Percentiles rank a stretch among this genome's conserved stretches.
Conservation (phyloP, 2,113 vertebrate genomes). For the Pithys albifrons region DNA sequence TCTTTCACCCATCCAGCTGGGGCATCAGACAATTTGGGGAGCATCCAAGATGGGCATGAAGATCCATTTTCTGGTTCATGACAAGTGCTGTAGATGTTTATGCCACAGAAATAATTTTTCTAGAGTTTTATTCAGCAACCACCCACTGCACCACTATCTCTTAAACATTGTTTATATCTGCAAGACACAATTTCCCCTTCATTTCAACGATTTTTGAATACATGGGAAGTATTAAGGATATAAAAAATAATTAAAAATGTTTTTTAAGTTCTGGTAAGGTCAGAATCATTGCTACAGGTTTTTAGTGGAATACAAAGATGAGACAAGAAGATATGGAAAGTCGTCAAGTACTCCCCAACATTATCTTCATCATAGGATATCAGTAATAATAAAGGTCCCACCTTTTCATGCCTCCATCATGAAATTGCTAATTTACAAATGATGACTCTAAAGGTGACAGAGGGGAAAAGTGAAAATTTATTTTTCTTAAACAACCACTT, state of each 20-base stretch:
- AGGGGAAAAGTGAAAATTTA: neutral
- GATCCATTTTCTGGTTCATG: constrained; percentile 31
- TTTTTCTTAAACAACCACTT: neutral
- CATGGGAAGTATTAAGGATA: neutral
- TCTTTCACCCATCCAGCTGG: constrained; percentile 37
- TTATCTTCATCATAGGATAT: neutral
- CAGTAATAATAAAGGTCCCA: neutral
- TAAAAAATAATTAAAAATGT: neutral
- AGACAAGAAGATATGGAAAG: neutral
- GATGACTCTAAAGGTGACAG: neutral
- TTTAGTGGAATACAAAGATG: neutral
- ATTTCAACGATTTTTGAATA: neutral
- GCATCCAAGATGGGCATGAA: constrained; percentile 32
- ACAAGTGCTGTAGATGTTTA: constrained; percentile 36
- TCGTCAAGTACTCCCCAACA: neutral
- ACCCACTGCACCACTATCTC: fast-evolving
- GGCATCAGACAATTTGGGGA: constrained; percentile 49
- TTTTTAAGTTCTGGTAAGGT: neutral
- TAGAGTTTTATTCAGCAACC: neutral
- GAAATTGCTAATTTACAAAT: neutral
- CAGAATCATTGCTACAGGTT: neutral
- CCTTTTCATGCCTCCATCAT: neutral
- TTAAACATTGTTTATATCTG: neutral
- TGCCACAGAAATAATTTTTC: neutral
- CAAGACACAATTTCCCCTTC: neutral